Evolutionary conservation across 2,888 invertebrate genomes (phyloP).

Genomic region (Pollenia amentaria): DNA sequence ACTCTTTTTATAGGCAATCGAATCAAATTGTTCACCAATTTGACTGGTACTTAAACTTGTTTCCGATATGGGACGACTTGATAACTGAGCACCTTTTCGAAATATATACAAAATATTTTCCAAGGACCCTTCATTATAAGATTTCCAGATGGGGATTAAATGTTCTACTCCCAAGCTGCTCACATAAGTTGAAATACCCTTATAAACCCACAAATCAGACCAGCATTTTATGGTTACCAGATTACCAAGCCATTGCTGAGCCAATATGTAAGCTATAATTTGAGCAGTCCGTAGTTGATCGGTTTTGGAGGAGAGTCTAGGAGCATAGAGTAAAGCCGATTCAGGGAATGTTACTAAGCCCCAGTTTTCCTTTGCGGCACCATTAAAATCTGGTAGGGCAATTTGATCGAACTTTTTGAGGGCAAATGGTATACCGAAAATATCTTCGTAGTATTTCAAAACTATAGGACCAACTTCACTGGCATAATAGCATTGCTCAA

Average conservation of each 20-base stretch:
- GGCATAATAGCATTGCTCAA: conserved; percentile 91
- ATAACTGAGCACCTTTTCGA: conserved; percentile 89
- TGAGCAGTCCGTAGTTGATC: conserved; percentile 86
- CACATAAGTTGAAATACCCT: conserved; percentile 90
- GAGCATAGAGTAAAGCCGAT: conserved; percentile 89
- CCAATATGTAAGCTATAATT: conserved; percentile 90
- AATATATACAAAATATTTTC: conserved; percentile 87
- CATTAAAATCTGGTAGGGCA: conserved; percentile 93
- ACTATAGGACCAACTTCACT: conserved; percentile 90
- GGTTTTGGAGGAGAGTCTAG: conserved; percentile 87
- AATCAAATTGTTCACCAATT: conserved; percentile 93
- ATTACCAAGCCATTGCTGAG: conserved; percentile 93
- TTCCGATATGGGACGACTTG: conserved; percentile 92
- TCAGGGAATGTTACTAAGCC: conserved; percentile 94
- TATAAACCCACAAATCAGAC: conserved; percentile 92
- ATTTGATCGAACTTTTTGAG: conserved; percentile 89
- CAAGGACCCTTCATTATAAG: conserved; percentile 86
- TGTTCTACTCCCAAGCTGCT: conserved; percentile 87
- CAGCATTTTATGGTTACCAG: conserved; percentile 93
- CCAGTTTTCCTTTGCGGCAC: conserved; percentile 93
- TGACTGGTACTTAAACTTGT: conserved; percentile 90
- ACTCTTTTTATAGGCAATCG: conserved; percentile 94
- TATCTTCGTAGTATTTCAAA: conserved; percentile 88
- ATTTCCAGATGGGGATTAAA: conserved; percentile 89
- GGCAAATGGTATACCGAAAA: conserved; percentile 88